Evolutionary conservation across 2,888 invertebrate species (phyloP), one percentile per base, ranked within the genome.

Genomic region (Anthrax anthrax): DNA sequence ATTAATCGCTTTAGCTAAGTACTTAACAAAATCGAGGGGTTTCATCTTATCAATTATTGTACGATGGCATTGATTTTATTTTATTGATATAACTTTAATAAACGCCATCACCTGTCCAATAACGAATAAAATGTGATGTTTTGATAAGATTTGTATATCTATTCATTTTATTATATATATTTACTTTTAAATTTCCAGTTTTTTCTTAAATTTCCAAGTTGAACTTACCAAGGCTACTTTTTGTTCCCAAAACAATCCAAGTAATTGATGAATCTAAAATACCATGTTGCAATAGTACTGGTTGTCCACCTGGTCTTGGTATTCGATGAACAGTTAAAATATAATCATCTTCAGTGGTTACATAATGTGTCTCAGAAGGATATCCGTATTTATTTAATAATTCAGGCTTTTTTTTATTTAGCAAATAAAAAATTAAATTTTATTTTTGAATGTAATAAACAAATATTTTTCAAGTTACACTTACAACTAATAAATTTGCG

Each of bases 301-400:
- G 70, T 1, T 55, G 58, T 38, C 68, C 64, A n/a, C 70, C 70
- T 4, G 70, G 69, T 1, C 72, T 73, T 23, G 76, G 72, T 39
- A 90, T 83, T 39, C 89, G 74, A 59, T 89, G 85, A 58, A 88
- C 54, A 49, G 75, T 72, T 51, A 91, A 67, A n/a, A 85, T 75
- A 58, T 86, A 90, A 2, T 84, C 85, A 70, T 91, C 90, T 4
- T 71, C 61, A 0, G 90, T 91, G 4, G 65, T 67, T 1, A 81
- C 70, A 1, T 61, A 61, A 57, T 85, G 79, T 18, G 70, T 72
- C 64, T 84, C 82, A 8, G 76, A 65, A 1, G 74, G 73, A 60
- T 84, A 85, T 1, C 77, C 73, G 58, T 81, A 77, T 59, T 78
- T 77, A 37, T 62, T 64, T 37, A 81, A 70, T 43, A 81, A 61